Conservation (phyloP, 30 jellyfish, hydroid and myxozoan species). For the Aurelia coerulea region DNA sequence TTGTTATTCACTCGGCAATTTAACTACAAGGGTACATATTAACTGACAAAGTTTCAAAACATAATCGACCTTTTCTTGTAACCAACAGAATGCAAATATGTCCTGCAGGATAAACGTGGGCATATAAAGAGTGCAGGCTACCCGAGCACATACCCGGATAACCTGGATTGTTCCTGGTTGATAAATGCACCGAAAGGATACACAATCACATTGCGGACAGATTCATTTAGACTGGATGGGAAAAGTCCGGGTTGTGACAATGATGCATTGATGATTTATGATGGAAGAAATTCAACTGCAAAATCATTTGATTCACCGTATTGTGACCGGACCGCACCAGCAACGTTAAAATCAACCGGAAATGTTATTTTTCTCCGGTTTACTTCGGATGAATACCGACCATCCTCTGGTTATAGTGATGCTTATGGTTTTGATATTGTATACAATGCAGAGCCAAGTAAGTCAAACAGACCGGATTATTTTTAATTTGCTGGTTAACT, state of each 20-base stretch:
- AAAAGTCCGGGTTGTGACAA: constrained; percentile 67
- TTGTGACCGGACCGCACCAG: constrained; percentile 72
- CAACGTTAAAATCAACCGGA: constrained; percentile 60
- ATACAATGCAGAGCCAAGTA: constrained; percentile 79
- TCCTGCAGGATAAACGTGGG: constrained; percentile 49
- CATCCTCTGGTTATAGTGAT: constrained; percentile 60
- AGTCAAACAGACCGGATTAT: not conserved
- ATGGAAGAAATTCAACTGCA: constrained; percentile 80
- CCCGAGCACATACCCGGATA: constrained; percentile 75
- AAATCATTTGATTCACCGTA: constrained; percentile 67
- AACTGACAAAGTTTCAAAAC: too few species aligned
- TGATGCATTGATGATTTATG: constrained; percentile 83
- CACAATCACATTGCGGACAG: constrained; percentile 54
- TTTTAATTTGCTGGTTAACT: not conserved
- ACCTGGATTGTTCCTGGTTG: constrained; percentile 84
- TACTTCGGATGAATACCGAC: constrained; percentile 50
- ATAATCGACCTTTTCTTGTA: not conserved
- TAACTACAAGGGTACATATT: too few species aligned
- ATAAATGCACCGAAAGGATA: constrained; percentile 73
- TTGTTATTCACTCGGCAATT: too few species aligned
- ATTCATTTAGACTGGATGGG: constrained; percentile 71
- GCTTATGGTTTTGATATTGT: constrained; percentile 79
- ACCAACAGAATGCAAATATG: constrained; percentile 47
- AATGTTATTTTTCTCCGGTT: constrained; percentile 68
- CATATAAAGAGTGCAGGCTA: constrained; percentile 72